Evolutionary conservation across 2,888 invertebrate species (phyloP).

Genomic region (Thumatha senex): DNA sequence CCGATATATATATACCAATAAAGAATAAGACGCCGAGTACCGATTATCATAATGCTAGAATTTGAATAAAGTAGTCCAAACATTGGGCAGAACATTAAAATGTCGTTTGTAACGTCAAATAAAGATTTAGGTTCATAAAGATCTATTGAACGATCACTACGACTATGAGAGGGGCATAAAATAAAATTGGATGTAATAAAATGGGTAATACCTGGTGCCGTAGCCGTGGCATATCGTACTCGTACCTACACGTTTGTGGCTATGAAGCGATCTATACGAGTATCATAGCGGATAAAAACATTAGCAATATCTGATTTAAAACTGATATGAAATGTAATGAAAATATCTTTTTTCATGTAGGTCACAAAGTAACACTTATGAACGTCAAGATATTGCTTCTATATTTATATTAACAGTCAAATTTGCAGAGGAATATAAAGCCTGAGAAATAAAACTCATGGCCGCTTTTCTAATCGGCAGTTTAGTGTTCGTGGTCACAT

Average conservation of each 20-base stretch:
- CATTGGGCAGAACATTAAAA: constrained; percentile 45
- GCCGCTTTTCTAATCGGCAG: too few relatives aligned
- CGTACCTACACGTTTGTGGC: constrained; percentile 45
- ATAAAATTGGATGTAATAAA: constrained; percentile 77
- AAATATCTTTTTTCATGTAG: too few relatives aligned
- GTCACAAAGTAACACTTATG: too few relatives aligned
- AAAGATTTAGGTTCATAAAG: constrained; percentile 62
- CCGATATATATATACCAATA: too few relatives aligned
- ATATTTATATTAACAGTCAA: too few relatives aligned
- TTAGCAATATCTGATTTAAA: too few relatives aligned
- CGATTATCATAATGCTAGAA: constrained; percentile 13
- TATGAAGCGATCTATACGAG: constrained; percentile 23
- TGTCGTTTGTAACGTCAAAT: constrained; percentile 51
- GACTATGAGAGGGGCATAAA: constrained; percentile 63
- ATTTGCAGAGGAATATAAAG: too few relatives aligned
- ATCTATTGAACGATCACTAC: constrained; percentile 58
- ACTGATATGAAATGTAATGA: too few relatives aligned
- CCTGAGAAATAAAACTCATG: too few relatives aligned
- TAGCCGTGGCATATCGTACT: constrained; percentile 58
- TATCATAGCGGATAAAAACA: background rate
- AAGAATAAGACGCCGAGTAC: too few relatives aligned
- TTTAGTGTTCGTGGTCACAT: too few relatives aligned
- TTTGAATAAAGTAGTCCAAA: constrained; percentile 37
- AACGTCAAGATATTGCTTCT: too few relatives aligned
- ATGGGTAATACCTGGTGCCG: constrained; percentile 61